Base-by-base conservation (phyloP, 1,140 invertebrate species). In the Cecropterus lyciades region DNA sequence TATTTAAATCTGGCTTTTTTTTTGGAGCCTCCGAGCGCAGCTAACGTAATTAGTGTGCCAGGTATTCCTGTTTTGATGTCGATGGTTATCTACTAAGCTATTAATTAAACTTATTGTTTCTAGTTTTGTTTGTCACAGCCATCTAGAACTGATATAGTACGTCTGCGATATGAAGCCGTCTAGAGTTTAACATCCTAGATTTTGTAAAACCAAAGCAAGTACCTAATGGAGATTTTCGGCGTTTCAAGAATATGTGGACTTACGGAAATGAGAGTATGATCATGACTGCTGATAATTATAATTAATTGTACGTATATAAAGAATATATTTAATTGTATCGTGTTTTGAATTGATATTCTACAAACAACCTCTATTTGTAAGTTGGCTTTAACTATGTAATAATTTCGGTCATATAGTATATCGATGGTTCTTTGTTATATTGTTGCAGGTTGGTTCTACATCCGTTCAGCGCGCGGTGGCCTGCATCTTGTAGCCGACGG, bases 381-480 rank as follows among this genome's bases (percentile, higher is more conserved):
- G 40, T 37, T n/a, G 1, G 30, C 7, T 37, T 2, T 37, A n/a
- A 11, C 1, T 37, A 37, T 37, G 0, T 0, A 43, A n/a, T 0
- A 51, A 11, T 37, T 62, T 40, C 37, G 62, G 64, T 60, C 45
- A 51, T 52, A 62, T 56, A 51, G 37, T 46, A 62, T 57, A 49
- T 27, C 37, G 45, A 33, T 15, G 68, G 52, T 60, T 3, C 30
- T 60, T 73, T 68, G 48, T 53, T 16, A 15, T 13, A 52, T 84
- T 74, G 71, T 86, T 87, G 13, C 85, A 92, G 91, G 88, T 5
- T 93, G 92, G 92, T 93, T 93, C 82, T 93, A 93, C 70, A 93
- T 93, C 42, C 77, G 88, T 4, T 93, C 92, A 30, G 89, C 90
- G 40, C 89, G 90, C 20, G 89, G 90, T 6, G 89, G 89, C 0